Evolutionary conservation across 2,113 vertebrate genomes (phyloP).

Genomic region (Spheniscus mendiculus): DNA sequence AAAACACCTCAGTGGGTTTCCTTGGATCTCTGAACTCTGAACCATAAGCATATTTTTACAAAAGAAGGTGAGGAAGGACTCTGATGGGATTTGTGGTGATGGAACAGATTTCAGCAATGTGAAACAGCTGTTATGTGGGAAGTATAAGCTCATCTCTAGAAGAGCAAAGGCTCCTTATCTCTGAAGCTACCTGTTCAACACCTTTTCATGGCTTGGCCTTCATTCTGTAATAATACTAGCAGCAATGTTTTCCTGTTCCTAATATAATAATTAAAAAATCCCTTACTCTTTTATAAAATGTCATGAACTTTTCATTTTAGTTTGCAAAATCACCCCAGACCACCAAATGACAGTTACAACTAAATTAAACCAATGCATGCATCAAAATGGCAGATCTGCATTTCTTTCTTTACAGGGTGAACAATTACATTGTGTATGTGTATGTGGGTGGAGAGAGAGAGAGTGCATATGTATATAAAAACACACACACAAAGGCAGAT

Average conservation of each 20-base stretch:
- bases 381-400: neutral
- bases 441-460: fast-evolving
- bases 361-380: neutral
- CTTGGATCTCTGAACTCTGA: neutral
- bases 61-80: neutral
- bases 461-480: neutral
- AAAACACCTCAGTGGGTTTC: neutral
- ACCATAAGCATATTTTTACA: neutral
- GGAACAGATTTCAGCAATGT: neutral
- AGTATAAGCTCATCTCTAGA: neutral
- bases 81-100: neutral
- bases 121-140: neutral
- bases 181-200: neutral
- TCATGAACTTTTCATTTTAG: neutral
- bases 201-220: neutral
- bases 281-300: neutral
- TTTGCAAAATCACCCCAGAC: neutral
- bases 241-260: neutral
- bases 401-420: neutral
- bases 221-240: neutral
- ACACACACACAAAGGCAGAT: neutral
- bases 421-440: too few species aligned
- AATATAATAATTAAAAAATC: neutral
- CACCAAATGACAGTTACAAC: neutral
- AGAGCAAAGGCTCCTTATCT: neutral